Evolutionary conservation across 2,888 invertebrate genomes (phyloP).

Genomic region (Lamellibrachia columna): DNA sequence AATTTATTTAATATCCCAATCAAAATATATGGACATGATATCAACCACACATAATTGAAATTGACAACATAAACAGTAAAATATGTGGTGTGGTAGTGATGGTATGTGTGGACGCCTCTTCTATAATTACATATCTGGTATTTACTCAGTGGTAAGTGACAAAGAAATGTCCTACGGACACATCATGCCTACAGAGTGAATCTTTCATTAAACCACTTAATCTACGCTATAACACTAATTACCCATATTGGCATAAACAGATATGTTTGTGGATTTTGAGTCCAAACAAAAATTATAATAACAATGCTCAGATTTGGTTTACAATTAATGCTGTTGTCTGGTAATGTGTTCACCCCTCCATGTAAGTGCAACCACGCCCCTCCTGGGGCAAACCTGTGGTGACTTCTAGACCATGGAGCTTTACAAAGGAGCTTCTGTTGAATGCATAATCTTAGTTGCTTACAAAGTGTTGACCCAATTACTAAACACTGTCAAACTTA

Average conservation of each 20-base stretch:
- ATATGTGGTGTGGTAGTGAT: not conserved
- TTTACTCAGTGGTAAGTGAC: too few species aligned
- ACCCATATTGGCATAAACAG: too few species aligned
- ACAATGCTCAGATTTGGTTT: not conserved
- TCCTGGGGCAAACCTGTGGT: not conserved
- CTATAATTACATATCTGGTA: too few species aligned
- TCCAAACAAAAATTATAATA: too few species aligned
- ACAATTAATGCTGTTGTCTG: not conserved
- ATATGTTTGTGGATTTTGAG: too few species aligned
- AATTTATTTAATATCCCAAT: too few species aligned
- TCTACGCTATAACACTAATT: too few species aligned
- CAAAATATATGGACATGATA: too few species aligned
- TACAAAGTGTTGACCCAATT: not conserved
- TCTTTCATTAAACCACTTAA: not conserved
- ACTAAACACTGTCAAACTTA: not conserved
- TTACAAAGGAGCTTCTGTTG: not conserved
- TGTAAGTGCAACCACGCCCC: not conserved
- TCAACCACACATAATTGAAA: too few species aligned
- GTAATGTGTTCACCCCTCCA: not conserved
- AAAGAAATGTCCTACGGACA: too few species aligned
- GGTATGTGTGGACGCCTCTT: not conserved
- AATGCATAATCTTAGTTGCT: not conserved
- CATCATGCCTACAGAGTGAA: not conserved
- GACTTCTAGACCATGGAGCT: not conserved
- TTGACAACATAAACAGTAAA: too few species aligned